Conservation (phyloP, 64 coral and sea anemone species). For the Pocillopora verrucosa region DNA sequence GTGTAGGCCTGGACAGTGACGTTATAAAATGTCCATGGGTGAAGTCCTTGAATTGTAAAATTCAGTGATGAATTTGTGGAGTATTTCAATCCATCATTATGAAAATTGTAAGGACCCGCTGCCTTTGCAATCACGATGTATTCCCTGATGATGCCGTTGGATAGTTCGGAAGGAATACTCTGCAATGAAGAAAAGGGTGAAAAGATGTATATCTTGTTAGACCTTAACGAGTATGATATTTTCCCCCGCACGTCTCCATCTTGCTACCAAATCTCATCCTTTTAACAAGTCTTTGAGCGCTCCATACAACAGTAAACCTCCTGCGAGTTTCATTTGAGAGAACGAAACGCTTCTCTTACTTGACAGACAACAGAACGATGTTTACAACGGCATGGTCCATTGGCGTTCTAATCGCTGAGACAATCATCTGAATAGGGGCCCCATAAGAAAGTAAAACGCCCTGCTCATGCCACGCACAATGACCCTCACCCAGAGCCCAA, state of each 20-base stretch:
- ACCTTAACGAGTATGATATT: too few species aligned
- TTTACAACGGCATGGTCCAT: background rate
- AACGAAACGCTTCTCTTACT: too few species aligned
- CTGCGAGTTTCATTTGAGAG: too few species aligned
- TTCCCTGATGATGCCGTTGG: constrained; percentile 72
- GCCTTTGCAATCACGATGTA: constrained; percentile 58
- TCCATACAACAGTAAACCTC: too few species aligned
- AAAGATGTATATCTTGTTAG: too few species aligned
- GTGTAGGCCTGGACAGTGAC: constrained; percentile 71
- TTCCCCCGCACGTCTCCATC: too few species aligned
- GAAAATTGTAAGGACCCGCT: constrained; percentile 42
- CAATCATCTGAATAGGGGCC: too few species aligned
- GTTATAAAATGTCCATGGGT: constrained; percentile 73
- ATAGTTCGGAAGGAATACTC: constrained; percentile 50
- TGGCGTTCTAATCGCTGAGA: background rate
- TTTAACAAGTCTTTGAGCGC: too few species aligned
- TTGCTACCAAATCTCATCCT: too few species aligned
- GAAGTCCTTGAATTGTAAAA: constrained; percentile 40
- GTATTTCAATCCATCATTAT: background rate
- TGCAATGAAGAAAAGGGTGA: background rate
- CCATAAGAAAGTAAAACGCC: too few species aligned
- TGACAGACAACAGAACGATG: background rate
- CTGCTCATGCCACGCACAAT: too few species aligned
- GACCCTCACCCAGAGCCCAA: too few species aligned
- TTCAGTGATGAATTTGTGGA: constrained; percentile 35